Percentiles rank a stretch among this genome's conserved stretches.
Conservation (phyloP, 2,113 vertebrate genomes). For the Podiceps cristatus region DNA sequence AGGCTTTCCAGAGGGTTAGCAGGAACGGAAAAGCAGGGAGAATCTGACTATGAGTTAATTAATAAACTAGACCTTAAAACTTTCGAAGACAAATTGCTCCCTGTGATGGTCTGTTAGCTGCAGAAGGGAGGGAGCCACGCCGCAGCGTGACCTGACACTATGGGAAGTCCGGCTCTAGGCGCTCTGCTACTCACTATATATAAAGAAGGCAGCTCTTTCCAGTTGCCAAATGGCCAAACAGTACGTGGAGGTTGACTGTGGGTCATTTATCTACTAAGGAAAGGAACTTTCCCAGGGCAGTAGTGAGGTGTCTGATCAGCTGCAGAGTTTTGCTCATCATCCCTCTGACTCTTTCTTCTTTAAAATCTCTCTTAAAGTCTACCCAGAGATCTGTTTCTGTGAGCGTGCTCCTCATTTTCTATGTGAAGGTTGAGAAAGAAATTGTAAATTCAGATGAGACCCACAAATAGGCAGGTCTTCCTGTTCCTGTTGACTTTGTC, state of each 20-base stretch:
- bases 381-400: neutral
- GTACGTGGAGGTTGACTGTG: neutral
- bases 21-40: neutral
- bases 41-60: slow-evolving; percentile 14
- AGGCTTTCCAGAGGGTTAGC: neutral
- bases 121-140: neutral
- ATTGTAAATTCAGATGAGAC: neutral
- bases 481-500: neutral
- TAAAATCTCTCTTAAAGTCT: neutral
- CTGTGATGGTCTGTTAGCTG: neutral
- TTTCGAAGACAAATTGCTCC: neutral
- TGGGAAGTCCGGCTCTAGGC: neutral
- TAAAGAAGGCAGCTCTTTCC: neutral
- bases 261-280: neutral
- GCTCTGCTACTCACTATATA: fast-evolving
- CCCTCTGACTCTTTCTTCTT: neutral
- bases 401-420: neutral
- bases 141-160: neutral
- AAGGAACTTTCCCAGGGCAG: neutral
- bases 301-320: neutral
- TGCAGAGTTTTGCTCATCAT: neutral
- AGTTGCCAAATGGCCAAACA: neutral
- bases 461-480: neutral
- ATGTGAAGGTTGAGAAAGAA: neutral
- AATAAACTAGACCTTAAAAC: neutral